phyloP scores from a whole-genome alignment of 1,140 invertebrate species.

The Drosophila suzukii region DNA sequence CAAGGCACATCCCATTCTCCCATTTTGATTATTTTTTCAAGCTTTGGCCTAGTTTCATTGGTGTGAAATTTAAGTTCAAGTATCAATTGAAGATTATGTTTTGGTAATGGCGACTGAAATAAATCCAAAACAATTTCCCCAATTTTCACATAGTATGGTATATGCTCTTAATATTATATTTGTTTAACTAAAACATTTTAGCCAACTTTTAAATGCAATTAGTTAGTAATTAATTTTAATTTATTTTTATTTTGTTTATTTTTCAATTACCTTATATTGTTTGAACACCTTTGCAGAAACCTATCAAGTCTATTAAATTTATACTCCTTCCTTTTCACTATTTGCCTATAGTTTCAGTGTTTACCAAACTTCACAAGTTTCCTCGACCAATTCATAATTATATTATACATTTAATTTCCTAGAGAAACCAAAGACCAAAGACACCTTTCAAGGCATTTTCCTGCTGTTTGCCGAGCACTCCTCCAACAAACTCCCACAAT shows the following conservation, averaged over 20 bases:
- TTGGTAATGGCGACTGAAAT: background rate
- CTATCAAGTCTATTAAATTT: slow-evolving; percentile 1
- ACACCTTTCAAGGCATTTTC: slow-evolving; percentile 31
- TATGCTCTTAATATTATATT: background rate
- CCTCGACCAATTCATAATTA: slow-evolving; percentile 25
- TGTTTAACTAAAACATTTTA: background rate
- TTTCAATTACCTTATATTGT: background rate
- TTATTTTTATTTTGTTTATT: background rate
- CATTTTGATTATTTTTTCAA: slow-evolving; percentile 31
- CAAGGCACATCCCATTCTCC: background rate
- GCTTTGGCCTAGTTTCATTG: slow-evolving; percentile 2
- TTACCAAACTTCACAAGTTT: slow-evolving; percentile 47
- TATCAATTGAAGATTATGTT: background rate
- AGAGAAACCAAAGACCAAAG: slow-evolving; percentile 14
- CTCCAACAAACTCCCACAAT: slow-evolving; percentile 7
- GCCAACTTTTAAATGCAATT: background rate
- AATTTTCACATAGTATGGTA: background rate
- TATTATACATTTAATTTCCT: slow-evolving; percentile 28
- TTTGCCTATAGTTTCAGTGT: slow-evolving; percentile 24
- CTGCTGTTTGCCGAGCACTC: slow-evolving; percentile 36
- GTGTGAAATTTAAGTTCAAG: background rate
- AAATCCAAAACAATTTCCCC: background rate
- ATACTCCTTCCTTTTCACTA: background rate
- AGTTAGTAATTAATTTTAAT: background rate
- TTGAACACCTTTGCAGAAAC: background rate